A percentile compares a stretch with the other conserved stretches of the same genome.
Conservation (phyloP, 2,797 vertebrate species). For the Menidia menidia region DNA sequence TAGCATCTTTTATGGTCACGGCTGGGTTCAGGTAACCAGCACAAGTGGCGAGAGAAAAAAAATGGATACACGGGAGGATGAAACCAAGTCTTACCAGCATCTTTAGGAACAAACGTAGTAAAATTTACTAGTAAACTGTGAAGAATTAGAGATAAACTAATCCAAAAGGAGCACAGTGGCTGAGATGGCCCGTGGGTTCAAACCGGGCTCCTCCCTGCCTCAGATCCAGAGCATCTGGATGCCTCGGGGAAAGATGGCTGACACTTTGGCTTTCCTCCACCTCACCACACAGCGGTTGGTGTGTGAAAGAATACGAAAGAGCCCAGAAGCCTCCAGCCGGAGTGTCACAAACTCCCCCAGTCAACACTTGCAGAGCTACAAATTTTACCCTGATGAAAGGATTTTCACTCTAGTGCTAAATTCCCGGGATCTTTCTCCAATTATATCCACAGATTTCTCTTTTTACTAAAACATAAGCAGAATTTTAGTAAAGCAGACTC, state of each 20-base stretch:
- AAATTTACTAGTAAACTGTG: no score
- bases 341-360: neutral
- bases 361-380: neutral
- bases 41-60: no score
- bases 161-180: neutral
- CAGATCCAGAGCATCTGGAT: constrained; percentile 2
- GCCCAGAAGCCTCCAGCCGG: neutral
- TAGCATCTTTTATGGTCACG: no score
- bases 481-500: neutral
- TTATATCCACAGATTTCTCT: neutral
- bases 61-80: no score
- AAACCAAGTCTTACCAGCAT: no score
- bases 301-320: constrained; percentile 14
- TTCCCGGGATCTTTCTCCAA: neutral
- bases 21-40: no score
- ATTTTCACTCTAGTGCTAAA: neutral
- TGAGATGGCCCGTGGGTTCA: neutral
- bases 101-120: no score
- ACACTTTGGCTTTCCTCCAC: neutral
- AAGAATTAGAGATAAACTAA: no score
- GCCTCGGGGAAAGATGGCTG: constrained; percentile 4
- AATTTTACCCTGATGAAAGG: neutral
- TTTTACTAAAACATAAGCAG: constrained; percentile 3
- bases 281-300: constrained; percentile 4
- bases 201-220: neutral